Base-by-base conservation (phyloP, 2,888 invertebrate species). In the Melikaiella ostensackeni region DNA sequence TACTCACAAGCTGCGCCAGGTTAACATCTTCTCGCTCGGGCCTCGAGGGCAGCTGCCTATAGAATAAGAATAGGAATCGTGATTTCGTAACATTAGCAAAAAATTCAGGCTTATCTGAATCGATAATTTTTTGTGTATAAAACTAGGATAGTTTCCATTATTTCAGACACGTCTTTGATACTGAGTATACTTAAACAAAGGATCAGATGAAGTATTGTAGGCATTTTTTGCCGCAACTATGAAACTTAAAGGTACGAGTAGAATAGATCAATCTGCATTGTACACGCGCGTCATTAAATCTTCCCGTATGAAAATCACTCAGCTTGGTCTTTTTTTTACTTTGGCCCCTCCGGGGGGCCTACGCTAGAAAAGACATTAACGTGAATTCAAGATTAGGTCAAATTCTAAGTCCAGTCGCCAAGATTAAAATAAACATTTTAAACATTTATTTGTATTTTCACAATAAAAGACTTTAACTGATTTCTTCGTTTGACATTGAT, bases 1-100 rank as follows among this genome's bases (percentile, higher is more conserved):
- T 82, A 83, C 81, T 83, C 66, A 27, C 27, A 35, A 62, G 50
- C 38, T n/a, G 30, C 50, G 62, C 63, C 50, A 46, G 59, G 75
- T 50, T 30, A 42, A 38, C 62, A 50, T 57, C n/a, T 59, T 50
- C 5, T 35, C 42, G 50, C n/a, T 11, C 13, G 19, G 55, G 55
- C 21, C 55, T 21, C 3, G 6, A 24, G 64, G 11, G 42, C 66
- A 46, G 66, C 46, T 66, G 9, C 64, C 38, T 64, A 64, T 62
- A 62, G 33, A 30, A 33, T 62, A 61, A 61, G 27, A 30, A 27
- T 11, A 62, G 8, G 30, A 63, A 63, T 63, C 35, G 11, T 13
- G 1, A 63, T 63, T 63, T 38, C 63, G 38, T 21, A 63, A 63
- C 21, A 63, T 16, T 4, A 21, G 63, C 63, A 38, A 24, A 38